phyloP scores from a whole-genome alignment of 1,140 invertebrate species.

The Antheraea mylitta region DNA sequence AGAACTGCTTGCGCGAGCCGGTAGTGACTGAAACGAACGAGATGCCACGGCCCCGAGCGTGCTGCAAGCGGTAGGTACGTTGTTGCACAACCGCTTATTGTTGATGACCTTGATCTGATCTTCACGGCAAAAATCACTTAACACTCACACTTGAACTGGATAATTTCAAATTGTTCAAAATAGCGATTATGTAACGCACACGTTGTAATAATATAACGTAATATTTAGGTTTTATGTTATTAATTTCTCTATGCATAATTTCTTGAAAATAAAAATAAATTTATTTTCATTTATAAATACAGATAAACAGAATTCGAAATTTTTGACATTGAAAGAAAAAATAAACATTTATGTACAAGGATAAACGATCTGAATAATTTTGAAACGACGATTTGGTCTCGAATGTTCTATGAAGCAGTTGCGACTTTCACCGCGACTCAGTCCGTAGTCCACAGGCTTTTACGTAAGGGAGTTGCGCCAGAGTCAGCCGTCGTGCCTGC shows the following conservation, averaged over 20 bases:
- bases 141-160: constrained; percentile 34
- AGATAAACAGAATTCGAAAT: background rate
- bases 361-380: constrained; percentile 2
- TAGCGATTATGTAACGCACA: background rate
- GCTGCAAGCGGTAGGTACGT: constrained; percentile 20
- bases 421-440: constrained; percentile 59
- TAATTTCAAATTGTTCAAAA: constrained; percentile 3
- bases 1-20: constrained; percentile 12
- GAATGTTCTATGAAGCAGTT: constrained; percentile 43
- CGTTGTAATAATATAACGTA: background rate
- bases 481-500: constrained; percentile 32
- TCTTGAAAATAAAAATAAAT: no score
- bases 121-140: constrained; percentile 46
- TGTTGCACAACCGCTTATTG: constrained; percentile 45
- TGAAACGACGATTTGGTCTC: constrained; percentile 35
- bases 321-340: background rate
- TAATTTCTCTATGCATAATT: no score
- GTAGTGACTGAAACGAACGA: constrained; percentile 21
- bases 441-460: constrained; percentile 44
- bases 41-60: constrained; percentile 25
- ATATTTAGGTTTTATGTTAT: background rate
- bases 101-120: constrained; percentile 50
- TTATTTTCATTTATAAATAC: background rate
- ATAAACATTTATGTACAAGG: constrained; percentile 7
- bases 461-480: constrained; percentile 74